A percentile compares a stretch with the other conserved stretches of the same genome.
phyloP scores from a whole-genome alignment of 2,113 vertebrate genomes.

The Myodes glareolus region DNA sequence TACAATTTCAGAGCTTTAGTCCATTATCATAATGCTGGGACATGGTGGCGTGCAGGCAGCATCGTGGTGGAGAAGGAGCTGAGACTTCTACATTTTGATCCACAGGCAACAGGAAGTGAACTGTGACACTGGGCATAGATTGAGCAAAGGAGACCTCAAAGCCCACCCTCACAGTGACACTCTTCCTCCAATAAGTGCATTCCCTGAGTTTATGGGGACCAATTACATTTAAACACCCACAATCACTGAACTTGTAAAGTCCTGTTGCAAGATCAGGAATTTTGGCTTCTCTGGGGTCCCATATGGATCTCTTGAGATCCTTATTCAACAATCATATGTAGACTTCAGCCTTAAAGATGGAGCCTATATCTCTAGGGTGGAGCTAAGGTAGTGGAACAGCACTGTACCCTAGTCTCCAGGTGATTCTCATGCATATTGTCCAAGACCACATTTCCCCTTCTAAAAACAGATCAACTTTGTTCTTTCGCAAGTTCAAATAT shows the following conservation, averaged over 20 bases:
- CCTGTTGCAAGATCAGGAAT: not conserved
- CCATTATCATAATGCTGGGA: too few relatives aligned
- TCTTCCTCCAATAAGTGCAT: too few relatives aligned
- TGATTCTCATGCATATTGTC: not conserved
- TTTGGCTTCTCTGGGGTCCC: not conserved
- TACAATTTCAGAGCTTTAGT: too few relatives aligned
- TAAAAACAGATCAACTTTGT: not conserved
- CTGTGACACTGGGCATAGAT: too few relatives aligned
- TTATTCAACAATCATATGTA: not conserved
- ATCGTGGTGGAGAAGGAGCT: too few relatives aligned
- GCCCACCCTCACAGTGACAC: too few relatives aligned
- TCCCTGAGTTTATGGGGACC: too few relatives aligned
- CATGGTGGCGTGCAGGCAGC: too few relatives aligned
- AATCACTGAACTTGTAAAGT: not conserved
- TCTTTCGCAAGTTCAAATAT: not conserved
- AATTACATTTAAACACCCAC: too few relatives aligned
- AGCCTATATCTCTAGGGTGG: not conserved
- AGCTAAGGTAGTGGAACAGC: not conserved
- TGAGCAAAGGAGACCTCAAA: too few relatives aligned
- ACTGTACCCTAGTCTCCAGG: not conserved
- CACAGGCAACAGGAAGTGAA: too few relatives aligned
- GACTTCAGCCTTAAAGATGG: not conserved
- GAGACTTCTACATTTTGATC: too few relatives aligned
- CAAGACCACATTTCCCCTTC: not conserved
- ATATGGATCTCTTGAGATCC: not conserved